Evolutionary conservation across 2,888 invertebrate genomes (phyloP).

Genomic region (Brachypalpus laphriformis): DNA sequence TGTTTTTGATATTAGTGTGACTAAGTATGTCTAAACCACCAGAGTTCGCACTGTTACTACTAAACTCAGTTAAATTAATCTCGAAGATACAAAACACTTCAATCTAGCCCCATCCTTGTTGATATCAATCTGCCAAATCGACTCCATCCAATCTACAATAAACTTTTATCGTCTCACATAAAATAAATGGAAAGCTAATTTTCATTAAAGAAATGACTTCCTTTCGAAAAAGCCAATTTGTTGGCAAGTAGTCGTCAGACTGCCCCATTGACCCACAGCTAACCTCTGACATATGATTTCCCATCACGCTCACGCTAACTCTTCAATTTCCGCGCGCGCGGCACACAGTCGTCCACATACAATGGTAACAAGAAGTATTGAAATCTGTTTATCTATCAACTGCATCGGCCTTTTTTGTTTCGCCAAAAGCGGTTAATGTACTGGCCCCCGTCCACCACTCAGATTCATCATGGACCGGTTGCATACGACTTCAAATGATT

Average conservation of each 20-base stretch:
- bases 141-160: neutral
- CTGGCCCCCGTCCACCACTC: slow-evolving; percentile 8
- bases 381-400: slow-evolving; percentile 32
- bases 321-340: neutral
- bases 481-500: slow-evolving; percentile 24
- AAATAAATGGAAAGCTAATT: slow-evolving; percentile 46
- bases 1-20: no score
- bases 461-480: slow-evolving; percentile 40
- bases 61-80: neutral
- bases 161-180: neutral
- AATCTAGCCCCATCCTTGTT: neutral
- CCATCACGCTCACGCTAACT: slow-evolving; percentile 27
- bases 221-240: neutral
- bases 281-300: slow-evolving; percentile 45
- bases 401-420: slow-evolving; percentile 13
- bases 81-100: neutral
- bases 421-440: slow-evolving; percentile 32
- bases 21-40: no score
- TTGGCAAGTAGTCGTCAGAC: slow-evolving; percentile 13
- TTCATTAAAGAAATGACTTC: slow-evolving; percentile 39
- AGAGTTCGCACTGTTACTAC: no score
- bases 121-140: neutral
- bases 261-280: slow-evolving; percentile 61
- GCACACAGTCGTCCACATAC: neutral
- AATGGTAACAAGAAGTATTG: slow-evolving; percentile 5